Percentiles rank a stretch among this genome's conserved stretches.
These are phyloP conservation scores for Paraescarpia echinospica DNA, from an alignment of 1,140 invertebrate species.

Conservation along the genomic window DNA sequence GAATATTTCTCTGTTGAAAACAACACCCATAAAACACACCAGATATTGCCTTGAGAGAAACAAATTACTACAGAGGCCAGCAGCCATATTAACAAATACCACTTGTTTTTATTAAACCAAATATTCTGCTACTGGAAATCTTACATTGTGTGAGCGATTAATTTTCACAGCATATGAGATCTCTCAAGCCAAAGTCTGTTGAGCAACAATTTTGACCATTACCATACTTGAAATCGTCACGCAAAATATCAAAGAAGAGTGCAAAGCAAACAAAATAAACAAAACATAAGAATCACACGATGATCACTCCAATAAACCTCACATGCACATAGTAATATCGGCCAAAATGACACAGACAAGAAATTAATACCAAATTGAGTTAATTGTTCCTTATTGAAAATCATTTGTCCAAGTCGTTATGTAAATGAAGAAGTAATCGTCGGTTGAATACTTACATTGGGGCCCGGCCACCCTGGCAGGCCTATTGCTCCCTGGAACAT, in stretches of 20 bases:
- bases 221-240: neutral
- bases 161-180: neutral
- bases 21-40: neutral
- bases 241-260: neutral
- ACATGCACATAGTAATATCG: neutral
- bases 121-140: neutral
- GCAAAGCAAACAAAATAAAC: neutral
- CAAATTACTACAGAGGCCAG: neutral
- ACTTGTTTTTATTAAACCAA: neutral
- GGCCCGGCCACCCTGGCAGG: conserved; percentile 6
- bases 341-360: neutral
- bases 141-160: neutral
- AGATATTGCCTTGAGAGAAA: neutral
- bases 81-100: neutral
- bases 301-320: neutral
- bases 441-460: conserved; percentile 7
- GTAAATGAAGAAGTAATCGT: neutral
- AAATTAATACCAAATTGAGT: neutral
- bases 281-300: neutral
- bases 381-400: neutral
- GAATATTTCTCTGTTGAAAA: neutral
- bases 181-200: neutral
- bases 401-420: neutral
- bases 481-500: conserved; percentile 8
- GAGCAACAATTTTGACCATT: neutral